Base-by-base conservation (phyloP, 2,888 invertebrate genomes). In the Caradrina clavipalpis region DNA sequence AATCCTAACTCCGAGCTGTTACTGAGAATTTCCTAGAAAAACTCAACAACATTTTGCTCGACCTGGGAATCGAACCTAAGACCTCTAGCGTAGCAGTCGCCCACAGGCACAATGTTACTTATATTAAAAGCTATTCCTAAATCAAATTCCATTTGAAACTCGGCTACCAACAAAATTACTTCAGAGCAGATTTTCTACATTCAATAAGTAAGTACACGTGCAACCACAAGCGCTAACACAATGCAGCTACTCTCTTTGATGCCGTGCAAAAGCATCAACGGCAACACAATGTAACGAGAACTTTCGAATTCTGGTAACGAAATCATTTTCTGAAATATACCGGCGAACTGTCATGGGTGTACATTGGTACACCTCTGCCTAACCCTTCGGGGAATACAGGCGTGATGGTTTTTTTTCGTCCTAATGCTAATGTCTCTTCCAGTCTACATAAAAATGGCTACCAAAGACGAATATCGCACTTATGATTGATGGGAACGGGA, bases 401-500 rank as follows among this genome's bases (percentile, higher is more conserved):
- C n/a, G n/a, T n/a, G n/a, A n/a, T n/a, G n/a, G 13, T 13, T 11
- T 2, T 3, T 39, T 13, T 13, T 13, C 39, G 13, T 39, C 13
- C 11, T 13, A 39, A 2, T 39, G 39, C 11, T 1, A 35, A 50
- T 39, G 59, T 15, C 64, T 22, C 67, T 67, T 80, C 79, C n/a
- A 79, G 67, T 70, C 35, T 0, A 21, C 21, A 13, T 53, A 8
- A 22, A 7, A 13, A 21, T 26, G 22, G 22, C 21, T 7, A 3
- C 7, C 21, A 31, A 53, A 64, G 53, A 58, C 66, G 66, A 77
- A 80, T 68, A 65, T 57, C 64, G 65, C 51, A 64, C 55, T 62
- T 35, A 80, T 80, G 81, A 82, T 82, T 82, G 80, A 82, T 82
- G 74, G 55, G 62, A 67, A 62, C 35, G 68, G 69, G 69, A 35